These are phyloP conservation scores for Papilio xuthus DNA, from an alignment of 1,140 invertebrate genomes.

Conservation along the genomic window DNA sequence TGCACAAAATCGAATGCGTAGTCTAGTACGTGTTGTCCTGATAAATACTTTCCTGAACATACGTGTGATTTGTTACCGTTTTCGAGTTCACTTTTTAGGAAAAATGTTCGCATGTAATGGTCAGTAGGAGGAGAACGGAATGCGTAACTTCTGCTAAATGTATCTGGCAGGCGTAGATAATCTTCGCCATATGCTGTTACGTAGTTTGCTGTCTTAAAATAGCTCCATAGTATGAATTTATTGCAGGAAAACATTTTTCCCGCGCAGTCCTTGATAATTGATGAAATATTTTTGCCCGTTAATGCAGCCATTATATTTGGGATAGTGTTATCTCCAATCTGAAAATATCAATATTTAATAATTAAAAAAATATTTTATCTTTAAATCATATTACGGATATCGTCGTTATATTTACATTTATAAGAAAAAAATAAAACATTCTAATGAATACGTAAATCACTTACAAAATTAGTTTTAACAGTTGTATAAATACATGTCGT, in stretches of 20 bases:
- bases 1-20: slow-evolving; percentile 83
- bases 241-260: slow-evolving; percentile 79
- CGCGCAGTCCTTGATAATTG: slow-evolving; percentile 78
- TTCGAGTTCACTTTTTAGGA: slow-evolving; percentile 81
- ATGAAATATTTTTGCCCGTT: slow-evolving; percentile 83
- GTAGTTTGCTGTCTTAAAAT: slow-evolving; percentile 70
- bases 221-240: slow-evolving; percentile 68
- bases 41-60: slow-evolving; percentile 82
- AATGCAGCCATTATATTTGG: slow-evolving; percentile 91
- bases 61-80: slow-evolving; percentile 64
- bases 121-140: slow-evolving; percentile 84
- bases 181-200: slow-evolving; percentile 78
- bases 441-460: too few species aligned
- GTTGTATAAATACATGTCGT: too few species aligned
- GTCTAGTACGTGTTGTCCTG: slow-evolving; percentile 83
- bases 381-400: too few species aligned
- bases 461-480: too few species aligned
- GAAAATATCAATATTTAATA: slow-evolving; percentile 68
- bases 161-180: slow-evolving; percentile 67
- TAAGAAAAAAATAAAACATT: too few species aligned
- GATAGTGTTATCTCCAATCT: slow-evolving; percentile 90
- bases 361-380: slow-evolving; percentile 18
- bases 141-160: slow-evolving; percentile 67
- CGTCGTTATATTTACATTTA: too few species aligned
- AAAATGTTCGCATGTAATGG: slow-evolving; percentile 88